A percentile compares a stretch with the other conserved stretches of the same genome.
Conservation (phyloP, 2,797 vertebrate genomes). For the Triplophysa bombifrons region DNA sequence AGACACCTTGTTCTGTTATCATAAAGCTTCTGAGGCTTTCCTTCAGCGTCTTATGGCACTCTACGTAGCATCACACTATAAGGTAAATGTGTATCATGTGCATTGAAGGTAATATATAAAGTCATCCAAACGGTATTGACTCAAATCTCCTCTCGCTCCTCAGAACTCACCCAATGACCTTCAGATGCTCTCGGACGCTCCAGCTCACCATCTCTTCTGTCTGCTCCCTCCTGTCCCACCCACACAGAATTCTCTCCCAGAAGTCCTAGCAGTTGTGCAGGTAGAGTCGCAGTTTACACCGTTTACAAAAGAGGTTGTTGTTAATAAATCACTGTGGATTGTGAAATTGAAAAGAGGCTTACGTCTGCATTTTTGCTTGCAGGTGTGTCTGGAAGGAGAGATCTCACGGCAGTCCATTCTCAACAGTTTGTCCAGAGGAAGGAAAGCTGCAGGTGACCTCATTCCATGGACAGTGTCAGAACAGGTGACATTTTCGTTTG, state of each 20-base stretch:
- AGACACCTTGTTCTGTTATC: constrained; percentile 97
- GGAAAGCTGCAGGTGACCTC: constrained; percentile 94
- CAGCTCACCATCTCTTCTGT: constrained; percentile 97
- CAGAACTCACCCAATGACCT: constrained; percentile 98
- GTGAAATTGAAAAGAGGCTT: not conserved
- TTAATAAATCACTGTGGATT: not conserved
- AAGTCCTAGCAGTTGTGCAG: constrained; percentile 96
- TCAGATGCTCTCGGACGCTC: constrained; percentile 96
- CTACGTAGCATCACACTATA: constrained; percentile 97
- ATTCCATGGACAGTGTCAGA: constrained; percentile 98
- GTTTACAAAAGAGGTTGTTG: not conserved
- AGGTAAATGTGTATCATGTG: constrained; percentile 75
- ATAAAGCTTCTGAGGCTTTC: constrained; percentile 94
- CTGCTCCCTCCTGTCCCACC: constrained; percentile 92
- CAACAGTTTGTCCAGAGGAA: constrained; percentile 95
- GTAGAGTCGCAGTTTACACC: constrained; percentile 63
- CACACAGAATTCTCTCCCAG: constrained; percentile 93
- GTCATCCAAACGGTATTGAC: not conserved
- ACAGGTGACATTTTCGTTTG: constrained; percentile 77
- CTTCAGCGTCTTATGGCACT: constrained; percentile 95
- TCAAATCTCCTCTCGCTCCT: constrained; percentile 32
- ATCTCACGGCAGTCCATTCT: constrained; percentile 94
- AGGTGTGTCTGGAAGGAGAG: constrained; percentile 97
- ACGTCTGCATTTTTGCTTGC: not conserved
- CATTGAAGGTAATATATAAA: not conserved